Percentiles rank a stretch among this genome's conserved stretches.
Conservation (phyloP, 2,888 invertebrate species). For the Brachylomia viminalis region DNA sequence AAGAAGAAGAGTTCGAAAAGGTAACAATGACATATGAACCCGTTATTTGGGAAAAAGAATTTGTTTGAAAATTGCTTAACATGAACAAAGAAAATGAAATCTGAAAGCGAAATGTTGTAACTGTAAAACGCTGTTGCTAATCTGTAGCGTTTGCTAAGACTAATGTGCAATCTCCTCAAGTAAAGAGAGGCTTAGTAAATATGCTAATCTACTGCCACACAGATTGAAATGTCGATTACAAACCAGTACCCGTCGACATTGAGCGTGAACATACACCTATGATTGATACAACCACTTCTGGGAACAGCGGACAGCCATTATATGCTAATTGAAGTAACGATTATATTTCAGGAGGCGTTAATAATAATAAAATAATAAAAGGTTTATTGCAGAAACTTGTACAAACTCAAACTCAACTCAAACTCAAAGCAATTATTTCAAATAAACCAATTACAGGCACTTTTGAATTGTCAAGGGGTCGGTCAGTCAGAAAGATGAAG, state of each 20-base stretch:
- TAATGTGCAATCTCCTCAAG: conserved; percentile 36
- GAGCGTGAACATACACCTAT: conserved; percentile 40
- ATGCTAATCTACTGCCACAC: conserved; percentile 63
- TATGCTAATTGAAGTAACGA: conserved; percentile 47
- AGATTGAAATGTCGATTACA: conserved; percentile 65
- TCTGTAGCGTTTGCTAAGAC: conserved; percentile 9
- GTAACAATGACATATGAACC: neutral
- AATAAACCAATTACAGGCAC: too few relatives aligned
- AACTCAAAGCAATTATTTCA: too few relatives aligned
- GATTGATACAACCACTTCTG: conserved; percentile 37
- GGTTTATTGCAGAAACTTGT: too few relatives aligned
- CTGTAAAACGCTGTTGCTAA: neutral
- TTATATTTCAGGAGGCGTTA: conserved; percentile 9
- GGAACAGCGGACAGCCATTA: conserved; percentile 25
- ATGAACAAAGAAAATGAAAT: neutral
- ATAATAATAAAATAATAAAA: too few relatives aligned
- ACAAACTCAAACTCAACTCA: too few relatives aligned
- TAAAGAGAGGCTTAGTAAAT: conserved; percentile 49
- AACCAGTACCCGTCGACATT: conserved; percentile 59
- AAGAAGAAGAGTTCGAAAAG: too few relatives aligned
- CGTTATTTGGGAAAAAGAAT: neutral
- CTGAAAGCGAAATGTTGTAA: neutral
- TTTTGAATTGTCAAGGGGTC: too few relatives aligned
- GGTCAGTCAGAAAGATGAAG: too few relatives aligned
- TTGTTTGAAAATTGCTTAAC: neutral